Percentiles rank a stretch among this genome's conserved stretches.
Conservation (phyloP, 2,888 invertebrate genomes). For the Lacanobia wlatinum region DNA sequence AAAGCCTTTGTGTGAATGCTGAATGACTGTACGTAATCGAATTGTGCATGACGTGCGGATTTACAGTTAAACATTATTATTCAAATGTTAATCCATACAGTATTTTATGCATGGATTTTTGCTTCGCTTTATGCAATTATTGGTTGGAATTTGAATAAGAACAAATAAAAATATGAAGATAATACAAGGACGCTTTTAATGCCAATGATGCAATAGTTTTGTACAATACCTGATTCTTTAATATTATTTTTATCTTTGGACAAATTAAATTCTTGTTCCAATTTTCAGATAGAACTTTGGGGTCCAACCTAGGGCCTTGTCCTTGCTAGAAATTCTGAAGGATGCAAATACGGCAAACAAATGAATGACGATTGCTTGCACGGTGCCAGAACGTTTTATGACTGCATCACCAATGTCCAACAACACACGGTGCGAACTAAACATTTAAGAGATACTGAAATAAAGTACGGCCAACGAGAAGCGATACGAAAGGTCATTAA, state of each 20-base stretch:
- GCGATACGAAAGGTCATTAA: no score
- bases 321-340: background rate
- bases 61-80: conserved; percentile 11
- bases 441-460: conserved; percentile 17
- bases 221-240: background rate
- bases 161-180: background rate
- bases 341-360: background rate
- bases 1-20: conserved; percentile 3
- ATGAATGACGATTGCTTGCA: background rate
- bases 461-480: no score
- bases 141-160: background rate
- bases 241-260: no score
- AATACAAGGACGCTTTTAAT: conserved; percentile 1
- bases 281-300: background rate
- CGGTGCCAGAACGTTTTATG: no score
- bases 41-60: conserved; percentile 8
- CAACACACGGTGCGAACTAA: conserved; percentile 11
- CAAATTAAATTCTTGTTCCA: background rate
- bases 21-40: conserved; percentile 13
- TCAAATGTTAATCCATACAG: conserved; percentile 5
- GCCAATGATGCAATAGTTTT: background rate
- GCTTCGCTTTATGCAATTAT: background rate
- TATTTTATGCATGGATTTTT: conserved; percentile 21
- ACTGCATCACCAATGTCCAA: background rate
- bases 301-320: background rate